Base-by-base conservation (phyloP, 2,113 vertebrate species). In the Recurvirostra avosetta region DNA sequence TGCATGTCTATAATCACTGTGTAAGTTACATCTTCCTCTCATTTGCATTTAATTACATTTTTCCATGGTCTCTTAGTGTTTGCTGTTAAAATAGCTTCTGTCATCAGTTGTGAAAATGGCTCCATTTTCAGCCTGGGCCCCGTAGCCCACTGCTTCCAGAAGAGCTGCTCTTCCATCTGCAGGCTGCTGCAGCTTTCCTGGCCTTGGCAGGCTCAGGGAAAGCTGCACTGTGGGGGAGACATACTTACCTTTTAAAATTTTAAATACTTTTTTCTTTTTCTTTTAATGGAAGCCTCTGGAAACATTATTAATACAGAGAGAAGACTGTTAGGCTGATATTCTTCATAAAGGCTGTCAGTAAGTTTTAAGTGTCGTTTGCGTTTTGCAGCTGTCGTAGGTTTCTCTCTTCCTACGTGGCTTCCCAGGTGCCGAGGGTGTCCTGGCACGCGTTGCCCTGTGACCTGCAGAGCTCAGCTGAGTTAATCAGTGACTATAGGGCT, bases 391-490 rank as follows among this genome's bases (percentile, higher is more conserved):
- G 34, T n/a, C 55, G 11, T 26, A 40, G 12, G 27, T 76, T 9
- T 86, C 18, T 90, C 29, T 76, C 58, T 29, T 43, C 19, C 2
- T 41, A 8, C 0, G 0, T 84, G 92, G 8, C 25, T 75, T 88
- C 23, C 20, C 2, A 1, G 70, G 43, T 0, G 1, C 65, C 0
- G 6, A 9, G 14, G 5, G 47, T 53, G 53, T 77, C 80, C 40
- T 1, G 0, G 50, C 3, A 8, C 12, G 9, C 1, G 0, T 70
- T 5, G 0, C 30, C 45, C 50, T 0, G 0, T 25, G 58, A 50
- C 30, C 52, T 4, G 13, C 58, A 59, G 9, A 6, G 30, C 0
- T 0, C 3, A 1, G 50, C 58, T 43, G 59, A 30, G 93, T 97
- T 97, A 94, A 96, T 96, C 75, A 95, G 53, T 95, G 90, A 72